These are phyloP conservation scores for Aptenodytes forsteri DNA, from an alignment of 2,113 vertebrate genomes.

Conservation along the genomic window DNA sequence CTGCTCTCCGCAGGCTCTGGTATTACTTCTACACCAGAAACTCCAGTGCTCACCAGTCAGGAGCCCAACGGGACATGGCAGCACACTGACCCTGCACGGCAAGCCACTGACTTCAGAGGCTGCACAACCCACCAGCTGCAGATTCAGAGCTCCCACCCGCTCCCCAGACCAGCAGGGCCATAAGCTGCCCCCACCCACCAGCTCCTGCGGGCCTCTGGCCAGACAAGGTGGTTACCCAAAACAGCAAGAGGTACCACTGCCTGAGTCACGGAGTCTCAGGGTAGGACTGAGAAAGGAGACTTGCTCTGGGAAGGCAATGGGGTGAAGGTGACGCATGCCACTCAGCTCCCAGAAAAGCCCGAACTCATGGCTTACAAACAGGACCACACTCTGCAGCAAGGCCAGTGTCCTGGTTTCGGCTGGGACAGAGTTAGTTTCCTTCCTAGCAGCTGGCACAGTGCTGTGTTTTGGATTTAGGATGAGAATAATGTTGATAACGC, in stretches of 20 bases:
- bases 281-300: background rate
- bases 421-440: too few relatives aligned
- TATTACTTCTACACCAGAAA: background rate
- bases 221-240: background rate
- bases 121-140: fast-evolving
- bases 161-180: background rate
- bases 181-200: background rate
- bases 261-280: background rate
- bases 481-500: too few relatives aligned
- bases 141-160: background rate
- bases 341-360: background rate
- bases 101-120: background rate
- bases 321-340: background rate
- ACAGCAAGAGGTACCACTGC: background rate
- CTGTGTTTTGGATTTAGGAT: too few relatives aligned
- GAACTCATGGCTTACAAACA: fast-evolving
- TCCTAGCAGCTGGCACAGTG: too few relatives aligned
- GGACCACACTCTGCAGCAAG: background rate
- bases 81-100: background rate
- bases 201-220: background rate
- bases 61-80: fast-evolving
- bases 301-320: background rate
- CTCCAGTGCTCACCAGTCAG: background rate
- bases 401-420: too few relatives aligned
- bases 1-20: background rate